A percentile compares a stretch with the other conserved stretches of the same genome.
phyloP scores from a whole-genome alignment of 2,113 vertebrate species.

The Sinocyclocheilus grahami region DNA sequence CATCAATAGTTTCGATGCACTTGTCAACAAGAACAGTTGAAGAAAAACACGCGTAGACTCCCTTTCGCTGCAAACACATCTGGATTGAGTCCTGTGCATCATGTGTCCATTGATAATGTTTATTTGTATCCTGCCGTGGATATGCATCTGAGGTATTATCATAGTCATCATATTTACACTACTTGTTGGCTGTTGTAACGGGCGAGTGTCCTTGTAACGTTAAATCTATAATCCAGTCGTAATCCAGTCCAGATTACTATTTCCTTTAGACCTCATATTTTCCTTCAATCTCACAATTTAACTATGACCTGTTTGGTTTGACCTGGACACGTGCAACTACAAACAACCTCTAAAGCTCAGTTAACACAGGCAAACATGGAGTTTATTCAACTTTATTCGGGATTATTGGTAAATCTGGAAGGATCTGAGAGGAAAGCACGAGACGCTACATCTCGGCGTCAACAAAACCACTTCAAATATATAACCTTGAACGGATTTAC shows the following conservation, averaged over 20 bases:
- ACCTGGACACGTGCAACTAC: not conserved
- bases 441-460: not conserved
- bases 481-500: not conserved
- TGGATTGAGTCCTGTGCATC: not conserved
- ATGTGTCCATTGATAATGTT: not conserved
- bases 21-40: too few relatives aligned
- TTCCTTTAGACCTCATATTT: conserved; percentile 54
- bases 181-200: conserved; percentile 39
- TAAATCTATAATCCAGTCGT: conserved; percentile 69
- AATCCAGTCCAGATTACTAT: conserved; percentile 71
- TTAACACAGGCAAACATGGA: not conserved
- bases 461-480: not conserved
- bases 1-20: too few relatives aligned
- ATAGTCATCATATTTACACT: conserved; percentile 23
- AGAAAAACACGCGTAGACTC: not conserved
- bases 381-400: not conserved
- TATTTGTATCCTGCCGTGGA: conserved; percentile 1
- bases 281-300: not conserved
- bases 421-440: not conserved
- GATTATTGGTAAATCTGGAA: not conserved
- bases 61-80: not conserved
- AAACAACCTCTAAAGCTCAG: not conserved
- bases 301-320: not conserved
- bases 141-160: not conserved
- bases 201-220: conserved; percentile 61